Percentiles rank a stretch among this genome's conserved stretches.
Evolutionary conservation across 1,140 invertebrate genomes (phyloP).

Genomic region (Drosophila erecta): DNA sequence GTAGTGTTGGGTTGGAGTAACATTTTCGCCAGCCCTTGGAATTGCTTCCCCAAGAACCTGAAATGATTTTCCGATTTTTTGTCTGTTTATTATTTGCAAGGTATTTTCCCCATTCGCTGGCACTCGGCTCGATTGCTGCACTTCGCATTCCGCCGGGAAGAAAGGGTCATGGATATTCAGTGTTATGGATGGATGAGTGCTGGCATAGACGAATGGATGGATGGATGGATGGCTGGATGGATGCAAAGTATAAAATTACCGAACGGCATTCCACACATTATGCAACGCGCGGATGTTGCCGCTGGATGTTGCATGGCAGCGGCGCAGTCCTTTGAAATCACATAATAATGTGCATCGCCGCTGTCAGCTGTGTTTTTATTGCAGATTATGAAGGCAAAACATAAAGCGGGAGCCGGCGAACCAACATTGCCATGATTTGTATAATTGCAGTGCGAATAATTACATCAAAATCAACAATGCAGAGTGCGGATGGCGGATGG

Average conservation of each 20-base stretch:
- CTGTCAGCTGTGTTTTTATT: conserved; percentile 65
- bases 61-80: background rate
- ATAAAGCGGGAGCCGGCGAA: conserved; percentile 60
- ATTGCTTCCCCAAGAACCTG: too few relatives aligned
- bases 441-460: conserved; percentile 82
- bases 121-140: conserved; percentile 17
- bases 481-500: background rate
- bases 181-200: conserved; percentile 41
- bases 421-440: conserved; percentile 73
- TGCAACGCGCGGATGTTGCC: conserved; percentile 65
- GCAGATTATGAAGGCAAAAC: conserved; percentile 73
- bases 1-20: too few relatives aligned
- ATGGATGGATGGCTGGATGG: conserved; percentile 15
- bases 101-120: conserved; percentile 25
- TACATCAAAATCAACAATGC: conserved; percentile 72
- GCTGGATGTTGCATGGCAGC: conserved; percentile 39
- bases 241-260: conserved; percentile 67
- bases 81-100: conserved; percentile 19
- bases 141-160: conserved; percentile 7
- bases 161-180: conserved; percentile 41
- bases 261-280: conserved; percentile 65
- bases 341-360: conserved; percentile 67
- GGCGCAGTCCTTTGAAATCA: conserved; percentile 78
- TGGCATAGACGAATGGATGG: conserved; percentile 32
- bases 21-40: too few relatives aligned